Base-by-base conservation (phyloP, 2,888 invertebrate genomes). In the Biston stratarius region DNA sequence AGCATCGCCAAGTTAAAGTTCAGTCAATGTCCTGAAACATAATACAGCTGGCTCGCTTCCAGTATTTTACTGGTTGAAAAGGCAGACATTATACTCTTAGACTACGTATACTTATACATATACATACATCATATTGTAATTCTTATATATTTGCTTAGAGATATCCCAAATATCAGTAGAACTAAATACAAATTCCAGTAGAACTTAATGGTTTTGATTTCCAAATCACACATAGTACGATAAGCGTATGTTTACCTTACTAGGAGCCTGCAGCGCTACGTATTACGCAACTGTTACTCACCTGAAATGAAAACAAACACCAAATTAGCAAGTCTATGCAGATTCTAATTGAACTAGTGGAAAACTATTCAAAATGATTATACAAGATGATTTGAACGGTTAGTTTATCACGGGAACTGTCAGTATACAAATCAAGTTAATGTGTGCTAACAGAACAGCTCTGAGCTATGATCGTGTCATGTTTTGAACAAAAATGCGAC, bases 261-360 rank as follows among this genome's bases (percentile, higher is more conserved):
- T 75, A 72, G 65, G 74, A 76, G 69, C 75, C 34, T 64, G 59
- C 51, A 59, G 48, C 14, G 56, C 48, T 24, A 47, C 63, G 58
- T 79, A 73, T 86, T 84, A 76, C 83, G 84, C 81, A 85, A 88
- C 76, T 70, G 79, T 81, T 83, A 84, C 82, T 83, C 79, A 83
- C 80, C 82, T 82, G 83, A 79, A 87, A 86, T 82, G 76, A 87
- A 83, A 85, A 85, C 82, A 85, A 81, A 79, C 76, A 70, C 59
- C 52, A 72, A 64, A 80, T 84, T 85, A 84, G 75, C 77, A 81
- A 44, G 69, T 70, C 60, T 70, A 79, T 71, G 72, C 69, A 71
- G 70, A 79, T 76, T 74, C 75, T 79, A 82, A 83, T 81, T 83
- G 71, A 72, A 61, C 70, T 65, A 73, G 76, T 75, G 77, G 78